phyloP scores from a whole-genome alignment of 2,113 vertebrate genomes.

The Indri indri region DNA sequence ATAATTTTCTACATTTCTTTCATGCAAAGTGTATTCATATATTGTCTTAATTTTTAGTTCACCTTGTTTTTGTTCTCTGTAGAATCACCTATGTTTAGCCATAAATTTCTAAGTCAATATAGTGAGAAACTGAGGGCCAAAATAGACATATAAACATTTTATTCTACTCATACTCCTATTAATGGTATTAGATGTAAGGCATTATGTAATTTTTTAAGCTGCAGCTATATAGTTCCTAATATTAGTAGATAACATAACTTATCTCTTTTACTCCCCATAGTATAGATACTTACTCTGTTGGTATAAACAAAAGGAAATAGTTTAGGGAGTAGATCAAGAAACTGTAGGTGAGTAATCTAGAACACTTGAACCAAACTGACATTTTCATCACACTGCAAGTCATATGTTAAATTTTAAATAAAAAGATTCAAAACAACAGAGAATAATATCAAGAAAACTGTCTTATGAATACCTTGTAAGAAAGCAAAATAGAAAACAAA shows the following conservation, averaged over 20 bases:
- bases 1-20: neutral
- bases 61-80: neutral
- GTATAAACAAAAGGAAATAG: neutral
- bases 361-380: neutral
- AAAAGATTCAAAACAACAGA: neutral
- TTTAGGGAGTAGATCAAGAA: constrained; percentile 7
- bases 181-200: neutral
- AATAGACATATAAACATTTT: neutral
- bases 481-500: constrained; percentile 12
- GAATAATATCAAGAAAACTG: neutral
- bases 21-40: neutral
- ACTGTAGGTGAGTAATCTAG: neutral
- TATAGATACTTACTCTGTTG: neutral
- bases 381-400: neutral
- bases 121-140: neutral
- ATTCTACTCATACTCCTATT: neutral
- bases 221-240: neutral
- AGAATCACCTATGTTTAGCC: neutral
- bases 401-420: neutral
- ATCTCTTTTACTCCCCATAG: neutral
- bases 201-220: neutral
- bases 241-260: neutral
- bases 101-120: neutral
- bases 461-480: neutral
- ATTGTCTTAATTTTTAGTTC: neutral